Percentiles rank a stretch among this genome's conserved stretches.
Conservation (phyloP, 2,113 vertebrate species). For the Leptodactylus fuscus region DNA sequence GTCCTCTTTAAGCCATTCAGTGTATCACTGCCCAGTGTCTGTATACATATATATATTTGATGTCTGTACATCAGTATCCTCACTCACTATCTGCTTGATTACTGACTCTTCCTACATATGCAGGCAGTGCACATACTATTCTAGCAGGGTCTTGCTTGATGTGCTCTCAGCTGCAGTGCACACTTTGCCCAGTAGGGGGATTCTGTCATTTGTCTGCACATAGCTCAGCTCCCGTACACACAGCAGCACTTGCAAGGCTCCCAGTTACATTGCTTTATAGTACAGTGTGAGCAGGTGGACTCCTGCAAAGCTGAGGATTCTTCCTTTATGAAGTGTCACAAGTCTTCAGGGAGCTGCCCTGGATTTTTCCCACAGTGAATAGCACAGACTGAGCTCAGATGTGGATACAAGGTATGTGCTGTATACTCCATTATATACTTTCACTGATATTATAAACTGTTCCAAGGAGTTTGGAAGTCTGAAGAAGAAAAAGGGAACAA, state of each 20-base stretch:
- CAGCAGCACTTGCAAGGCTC: conserved; percentile 50
- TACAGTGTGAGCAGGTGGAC: conserved; percentile 63
- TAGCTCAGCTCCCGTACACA: conserved; percentile 47
- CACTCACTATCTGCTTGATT: neutral
- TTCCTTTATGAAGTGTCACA: conserved; percentile 45
- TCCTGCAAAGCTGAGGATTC: conserved; percentile 69
- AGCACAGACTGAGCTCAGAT: neutral
- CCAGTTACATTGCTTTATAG: conserved; percentile 55
- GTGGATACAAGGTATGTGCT: neutral
- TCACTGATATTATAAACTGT: neutral
- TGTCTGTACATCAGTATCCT: neutral
- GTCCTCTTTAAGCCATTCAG: too few species aligned
- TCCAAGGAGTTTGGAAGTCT: neutral
- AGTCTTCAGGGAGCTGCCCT: conserved; percentile 66
- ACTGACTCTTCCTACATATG: neutral
- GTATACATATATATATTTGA: neutral
- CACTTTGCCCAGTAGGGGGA: conserved; percentile 76
- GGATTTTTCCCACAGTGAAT: conserved; percentile 66
- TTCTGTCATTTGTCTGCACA: conserved; percentile 64
- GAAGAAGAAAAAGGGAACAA: neutral
- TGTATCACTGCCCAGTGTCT: neutral
- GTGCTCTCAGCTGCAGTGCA: conserved; percentile 40
- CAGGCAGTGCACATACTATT: neutral
- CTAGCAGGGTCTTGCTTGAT: neutral
- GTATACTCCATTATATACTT: neutral